These are phyloP conservation scores for Capra hircus DNA, from an alignment of 2,113 vertebrate genomes.

Conservation along the genomic window DNA sequence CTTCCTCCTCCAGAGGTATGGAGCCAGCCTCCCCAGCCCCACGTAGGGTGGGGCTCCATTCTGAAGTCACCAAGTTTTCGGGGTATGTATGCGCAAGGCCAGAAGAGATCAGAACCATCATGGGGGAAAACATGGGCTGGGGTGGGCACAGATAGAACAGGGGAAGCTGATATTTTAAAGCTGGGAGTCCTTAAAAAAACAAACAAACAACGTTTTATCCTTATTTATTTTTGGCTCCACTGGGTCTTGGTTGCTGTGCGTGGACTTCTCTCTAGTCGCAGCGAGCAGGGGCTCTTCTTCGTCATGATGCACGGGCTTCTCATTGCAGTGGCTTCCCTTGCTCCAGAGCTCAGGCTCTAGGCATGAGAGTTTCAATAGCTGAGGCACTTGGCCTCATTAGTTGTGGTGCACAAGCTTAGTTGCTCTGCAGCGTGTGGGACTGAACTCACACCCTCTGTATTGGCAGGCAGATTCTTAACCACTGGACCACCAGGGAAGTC, in stretches of 20 bases:
- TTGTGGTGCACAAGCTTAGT: not conserved
- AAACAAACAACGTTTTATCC: not conserved
- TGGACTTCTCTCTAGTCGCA: not conserved
- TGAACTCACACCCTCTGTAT: not conserved
- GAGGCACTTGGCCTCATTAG: not conserved
- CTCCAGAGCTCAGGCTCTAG: not conserved
- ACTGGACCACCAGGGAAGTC: not conserved
- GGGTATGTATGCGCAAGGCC: not conserved
- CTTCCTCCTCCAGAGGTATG: slow-evolving; percentile 69
- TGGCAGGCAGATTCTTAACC: not conserved
- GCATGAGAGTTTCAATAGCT: not conserved
- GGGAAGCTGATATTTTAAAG: not conserved
- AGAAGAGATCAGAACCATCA: not conserved
- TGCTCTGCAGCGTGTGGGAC: not conserved
- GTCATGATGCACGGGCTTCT: not conserved
- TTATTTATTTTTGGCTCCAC: not conserved
- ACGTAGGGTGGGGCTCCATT: not conserved
- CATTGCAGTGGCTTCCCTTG: not conserved
- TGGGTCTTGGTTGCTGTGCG: not conserved
- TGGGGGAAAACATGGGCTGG: not conserved
- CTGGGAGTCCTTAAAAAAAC: not conserved
- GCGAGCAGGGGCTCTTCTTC: not conserved
- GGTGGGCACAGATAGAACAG: not conserved
- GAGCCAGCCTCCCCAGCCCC: no score
- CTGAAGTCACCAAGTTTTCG: not conserved